Evolutionary conservation across 2,113 vertebrate species (phyloP).

Genomic region (Columba livia): DNA sequence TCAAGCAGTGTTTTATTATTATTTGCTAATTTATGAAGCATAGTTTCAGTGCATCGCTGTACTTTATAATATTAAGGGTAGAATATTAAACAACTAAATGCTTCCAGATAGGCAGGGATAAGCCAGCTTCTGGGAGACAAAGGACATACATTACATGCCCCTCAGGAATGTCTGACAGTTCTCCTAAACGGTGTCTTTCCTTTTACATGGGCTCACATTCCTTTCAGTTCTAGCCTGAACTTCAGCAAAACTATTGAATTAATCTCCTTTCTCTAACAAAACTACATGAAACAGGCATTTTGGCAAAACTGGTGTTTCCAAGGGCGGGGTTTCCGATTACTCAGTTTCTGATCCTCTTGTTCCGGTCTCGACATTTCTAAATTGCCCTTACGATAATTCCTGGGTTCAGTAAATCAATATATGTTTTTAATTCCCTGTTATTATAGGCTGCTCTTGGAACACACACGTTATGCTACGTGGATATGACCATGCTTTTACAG

Average conservation of each 20-base stretch:
- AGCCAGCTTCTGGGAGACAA: slow-evolving; percentile 4
- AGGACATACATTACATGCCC: not conserved
- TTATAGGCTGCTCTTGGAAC: not conserved
- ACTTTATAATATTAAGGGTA: slow-evolving; percentile 7
- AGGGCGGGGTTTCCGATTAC: not conserved
- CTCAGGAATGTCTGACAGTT: slow-evolving; percentile 5
- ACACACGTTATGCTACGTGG: not conserved
- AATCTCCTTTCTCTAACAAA: not conserved
- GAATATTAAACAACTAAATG: slow-evolving; percentile 27
- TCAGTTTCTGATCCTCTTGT: not conserved
- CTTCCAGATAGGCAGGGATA: not conserved
- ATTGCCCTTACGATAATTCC: not conserved
- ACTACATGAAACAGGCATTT: not conserved
- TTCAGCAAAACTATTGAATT: not conserved
- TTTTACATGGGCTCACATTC: not conserved
- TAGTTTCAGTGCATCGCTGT: not conserved
- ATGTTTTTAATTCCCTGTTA: not conserved
- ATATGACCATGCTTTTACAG: not conserved
- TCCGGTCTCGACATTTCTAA: not conserved
- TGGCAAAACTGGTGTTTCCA: not conserved
- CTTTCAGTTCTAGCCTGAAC: not conserved
- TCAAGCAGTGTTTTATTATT: slow-evolving; percentile 63
- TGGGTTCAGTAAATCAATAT: not conserved
- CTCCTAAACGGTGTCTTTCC: not conserved
- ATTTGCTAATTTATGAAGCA: slow-evolving; percentile 66